Evolutionary conservation across 2,797 vertebrate genomes (phyloP), one percentile per base, ranked within the genome.

Genomic region (Arnoldichthys spilopterus): DNA sequence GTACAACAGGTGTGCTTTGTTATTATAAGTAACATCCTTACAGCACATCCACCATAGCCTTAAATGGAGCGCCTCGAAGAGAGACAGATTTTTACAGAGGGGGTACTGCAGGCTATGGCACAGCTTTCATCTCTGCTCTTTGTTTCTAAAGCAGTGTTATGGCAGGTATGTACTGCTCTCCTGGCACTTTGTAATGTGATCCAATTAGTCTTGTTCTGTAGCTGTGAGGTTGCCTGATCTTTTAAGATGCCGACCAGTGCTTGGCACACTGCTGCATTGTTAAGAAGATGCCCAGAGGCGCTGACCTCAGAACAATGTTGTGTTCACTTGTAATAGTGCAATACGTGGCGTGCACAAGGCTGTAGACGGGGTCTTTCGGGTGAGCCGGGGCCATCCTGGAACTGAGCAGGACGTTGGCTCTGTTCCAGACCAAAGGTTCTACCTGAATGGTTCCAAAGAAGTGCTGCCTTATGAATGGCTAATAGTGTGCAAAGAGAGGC

Each of bases 1-100:
- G 71, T 81, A 78, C 64, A 86, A 87, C 85, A 90, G 87, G 87
- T 90, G 89, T 84, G 85, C 83, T 81, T 58, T 86, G n/a, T 85
- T 85, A 80, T 85, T 85, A 87, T 47, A 78, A 81, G 81, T 72
- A 86, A 83, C 80, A 78, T 85, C 81, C 81, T 77, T 9, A 68
- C 81, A 86, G 34, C 59, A 34, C 79, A 75, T 85, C 51, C 77
- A 32, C 78, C 47, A 53, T 79, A 74, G 77, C 84, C 53, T 69
- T 87, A 82, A 86, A 91, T 83, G 82, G 80, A 83, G 61, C 63
- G 77, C 76, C 74, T 53, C 26, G 69, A 58, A 74, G 59, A 49
- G 51, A 77, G 83, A 74, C 43, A 66, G 69, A 45, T 68, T 61
- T 62, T 76, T 56, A 30, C 53, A 0, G 6, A 70, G 59, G 51